phyloP scores from a whole-genome alignment of 1,140 invertebrate species.

The Lepidurus arcticus region DNA sequence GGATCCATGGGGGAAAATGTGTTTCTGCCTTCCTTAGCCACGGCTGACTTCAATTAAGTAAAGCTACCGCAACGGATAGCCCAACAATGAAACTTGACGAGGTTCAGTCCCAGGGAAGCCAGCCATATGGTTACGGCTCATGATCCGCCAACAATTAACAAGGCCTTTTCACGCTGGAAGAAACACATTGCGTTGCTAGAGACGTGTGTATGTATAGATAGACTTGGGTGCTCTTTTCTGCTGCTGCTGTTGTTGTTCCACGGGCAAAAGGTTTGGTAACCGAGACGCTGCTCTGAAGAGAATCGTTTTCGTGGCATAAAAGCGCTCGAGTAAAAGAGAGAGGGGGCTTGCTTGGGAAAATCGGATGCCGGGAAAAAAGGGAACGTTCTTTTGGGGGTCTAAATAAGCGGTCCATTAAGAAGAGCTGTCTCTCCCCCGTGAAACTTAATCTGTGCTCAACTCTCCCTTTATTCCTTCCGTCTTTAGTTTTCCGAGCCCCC shows the following conservation, averaged over 20 bases:
- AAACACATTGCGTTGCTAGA: not conserved
- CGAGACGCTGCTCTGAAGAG: not conserved
- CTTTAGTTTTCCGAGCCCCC: not conserved
- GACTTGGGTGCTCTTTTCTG: not conserved
- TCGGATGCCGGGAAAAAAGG: not conserved
- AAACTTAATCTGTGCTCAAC: not conserved
- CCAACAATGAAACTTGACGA: not conserved
- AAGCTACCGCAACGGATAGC: not conserved
- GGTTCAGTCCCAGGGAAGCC: not conserved
- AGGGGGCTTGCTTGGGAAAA: not conserved
- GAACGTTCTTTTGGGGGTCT: not conserved
- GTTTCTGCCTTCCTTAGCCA: not conserved
- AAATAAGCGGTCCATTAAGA: slow-evolving; percentile 19
- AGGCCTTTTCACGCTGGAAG: not conserved
- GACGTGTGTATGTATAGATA: not conserved
- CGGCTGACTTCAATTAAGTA: not conserved
- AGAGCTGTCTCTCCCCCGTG: not conserved
- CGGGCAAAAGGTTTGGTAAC: not conserved
- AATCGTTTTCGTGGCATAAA: not conserved
- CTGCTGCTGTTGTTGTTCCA: not conserved
- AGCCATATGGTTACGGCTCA: slow-evolving; percentile 7
- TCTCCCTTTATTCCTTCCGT: not conserved
- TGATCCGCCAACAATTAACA: not conserved
- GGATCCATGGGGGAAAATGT: too few relatives aligned
- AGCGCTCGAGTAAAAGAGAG: not conserved